Evolutionary conservation across 2,113 vertebrate species (phyloP).

Genomic region (Macquaria australasica): DNA sequence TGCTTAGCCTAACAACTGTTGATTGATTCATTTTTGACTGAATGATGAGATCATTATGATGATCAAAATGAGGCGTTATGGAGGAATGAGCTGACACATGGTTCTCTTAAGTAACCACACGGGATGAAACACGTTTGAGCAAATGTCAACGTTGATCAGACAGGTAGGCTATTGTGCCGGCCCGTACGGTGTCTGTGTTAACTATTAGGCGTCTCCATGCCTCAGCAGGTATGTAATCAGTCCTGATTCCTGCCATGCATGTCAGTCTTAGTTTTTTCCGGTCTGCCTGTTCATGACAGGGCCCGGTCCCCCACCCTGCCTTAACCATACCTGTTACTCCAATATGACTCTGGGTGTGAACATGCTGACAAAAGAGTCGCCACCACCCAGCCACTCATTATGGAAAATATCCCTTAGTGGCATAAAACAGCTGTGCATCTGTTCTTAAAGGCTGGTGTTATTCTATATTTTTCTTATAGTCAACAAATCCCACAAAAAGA

Average conservation of each 20-base stretch:
- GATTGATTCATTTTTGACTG: neutral
- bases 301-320: slow-evolving; percentile 21
- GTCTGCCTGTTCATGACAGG: slow-evolving; percentile 45
- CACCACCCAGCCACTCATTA: slow-evolving; percentile 72
- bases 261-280: slow-evolving; percentile 32
- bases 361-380: slow-evolving; percentile 54
- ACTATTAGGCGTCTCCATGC: slow-evolving; percentile 58
- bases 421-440: slow-evolving; percentile 29
- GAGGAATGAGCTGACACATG: neutral
- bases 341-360: slow-evolving; percentile 66
- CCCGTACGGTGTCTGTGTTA: slow-evolving; percentile 8
- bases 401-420: slow-evolving; percentile 57
- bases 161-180: slow-evolving; percentile 24
- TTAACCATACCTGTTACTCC: slow-evolving; percentile 63
- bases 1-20: neutral
- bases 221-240: slow-evolving; percentile 76
- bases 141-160: slow-evolving; percentile 26
- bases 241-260: slow-evolving; percentile 71
- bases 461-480: neutral
- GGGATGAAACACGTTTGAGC: neutral
- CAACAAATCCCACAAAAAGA: neutral
- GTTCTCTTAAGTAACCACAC: neutral
- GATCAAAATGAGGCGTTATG: neutral
- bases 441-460: neutral
- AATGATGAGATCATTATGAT: neutral